Evolutionary conservation across 2,113 vertebrate species (phyloP).

Genomic region (Macquaria australasica): DNA sequence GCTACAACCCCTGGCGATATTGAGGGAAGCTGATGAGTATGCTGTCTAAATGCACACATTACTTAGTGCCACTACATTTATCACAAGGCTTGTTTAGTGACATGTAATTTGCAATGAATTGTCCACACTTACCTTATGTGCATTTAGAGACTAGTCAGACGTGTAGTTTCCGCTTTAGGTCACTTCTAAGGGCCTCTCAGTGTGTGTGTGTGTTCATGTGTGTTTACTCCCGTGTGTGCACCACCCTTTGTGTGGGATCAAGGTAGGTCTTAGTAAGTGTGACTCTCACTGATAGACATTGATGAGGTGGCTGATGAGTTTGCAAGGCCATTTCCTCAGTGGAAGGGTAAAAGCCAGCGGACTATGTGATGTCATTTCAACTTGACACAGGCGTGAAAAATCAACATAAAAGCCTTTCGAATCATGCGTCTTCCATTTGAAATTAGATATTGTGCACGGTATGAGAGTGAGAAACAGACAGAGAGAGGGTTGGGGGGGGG

Average conservation of each 20-base stretch:
- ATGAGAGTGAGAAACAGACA: constrained; percentile 14
- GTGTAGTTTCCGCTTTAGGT: constrained; percentile 14
- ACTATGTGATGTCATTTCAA: constrained; percentile 68
- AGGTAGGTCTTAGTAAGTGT: constrained; percentile 46
- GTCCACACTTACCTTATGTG: constrained; percentile 26
- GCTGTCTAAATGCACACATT: constrained; percentile 43
- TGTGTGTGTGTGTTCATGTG: neutral
- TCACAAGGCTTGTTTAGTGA: constrained; percentile 61
- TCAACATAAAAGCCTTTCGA: constrained; percentile 66
- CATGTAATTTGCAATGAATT: constrained; percentile 49
- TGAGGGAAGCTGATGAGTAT: constrained; percentile 39
- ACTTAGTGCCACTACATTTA: constrained; percentile 68
- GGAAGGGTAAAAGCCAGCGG: constrained; percentile 16
- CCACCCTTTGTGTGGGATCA: constrained; percentile 14
- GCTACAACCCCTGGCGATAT: constrained; percentile 43
- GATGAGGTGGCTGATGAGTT: constrained; percentile 67
- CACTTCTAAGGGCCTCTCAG: neutral
- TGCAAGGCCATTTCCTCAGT: constrained; percentile 50
- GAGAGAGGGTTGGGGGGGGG: neutral
- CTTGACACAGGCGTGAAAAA: constrained; percentile 64
- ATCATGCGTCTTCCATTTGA: constrained; percentile 66
- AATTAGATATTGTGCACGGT: constrained; percentile 68
- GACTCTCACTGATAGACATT: constrained; percentile 60
- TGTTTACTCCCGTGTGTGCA: neutral
- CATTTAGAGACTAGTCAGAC: constrained; percentile 21